Conservation (phyloP, 2,113 vertebrate species). For the Acanthochromis polyacanthus region DNA sequence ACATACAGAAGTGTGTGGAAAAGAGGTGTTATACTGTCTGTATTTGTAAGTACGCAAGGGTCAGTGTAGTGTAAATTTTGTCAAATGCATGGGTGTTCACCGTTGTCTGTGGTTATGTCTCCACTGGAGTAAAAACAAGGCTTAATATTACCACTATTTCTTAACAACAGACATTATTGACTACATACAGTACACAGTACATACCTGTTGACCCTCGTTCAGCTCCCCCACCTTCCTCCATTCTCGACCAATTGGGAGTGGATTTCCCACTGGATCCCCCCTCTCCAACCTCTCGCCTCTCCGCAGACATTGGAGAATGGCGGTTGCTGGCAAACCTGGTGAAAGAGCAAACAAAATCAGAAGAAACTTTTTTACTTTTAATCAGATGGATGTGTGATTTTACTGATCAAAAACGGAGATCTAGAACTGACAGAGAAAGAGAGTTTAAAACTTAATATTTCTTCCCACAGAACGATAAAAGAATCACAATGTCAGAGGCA, state of each 20-base stretch:
- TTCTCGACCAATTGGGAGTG: conserved; percentile 92
- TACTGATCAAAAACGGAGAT: conserved; percentile 27
- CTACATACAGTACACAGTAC: not conserved
- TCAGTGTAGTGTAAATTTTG: too few species aligned
- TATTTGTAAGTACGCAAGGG: too few species aligned
- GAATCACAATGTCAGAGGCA: not conserved
- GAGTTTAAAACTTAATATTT: too few species aligned
- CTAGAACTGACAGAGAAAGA: not conserved
- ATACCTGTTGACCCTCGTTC: conserved; percentile 74
- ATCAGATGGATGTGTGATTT: not conserved
- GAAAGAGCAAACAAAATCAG: not conserved
- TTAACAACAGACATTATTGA: not conserved
- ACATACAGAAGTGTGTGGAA: too few species aligned
- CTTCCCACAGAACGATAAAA: too few species aligned
- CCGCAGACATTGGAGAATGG: conserved; percentile 93
- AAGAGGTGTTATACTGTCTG: too few species aligned
- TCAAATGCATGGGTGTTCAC: too few species aligned
- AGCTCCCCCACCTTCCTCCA: conserved; percentile 86
- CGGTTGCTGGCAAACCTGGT: conserved; percentile 93
- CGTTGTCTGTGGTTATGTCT: too few species aligned
- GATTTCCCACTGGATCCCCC: conserved; percentile 89
- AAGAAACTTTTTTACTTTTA: not conserved
- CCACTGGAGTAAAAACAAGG: not conserved
- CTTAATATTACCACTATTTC: not conserved
- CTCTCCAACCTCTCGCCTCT: conserved; percentile 91